Base-by-base conservation (phyloP, 2,797 vertebrate species). In the Acestrorhynchus altus region DNA sequence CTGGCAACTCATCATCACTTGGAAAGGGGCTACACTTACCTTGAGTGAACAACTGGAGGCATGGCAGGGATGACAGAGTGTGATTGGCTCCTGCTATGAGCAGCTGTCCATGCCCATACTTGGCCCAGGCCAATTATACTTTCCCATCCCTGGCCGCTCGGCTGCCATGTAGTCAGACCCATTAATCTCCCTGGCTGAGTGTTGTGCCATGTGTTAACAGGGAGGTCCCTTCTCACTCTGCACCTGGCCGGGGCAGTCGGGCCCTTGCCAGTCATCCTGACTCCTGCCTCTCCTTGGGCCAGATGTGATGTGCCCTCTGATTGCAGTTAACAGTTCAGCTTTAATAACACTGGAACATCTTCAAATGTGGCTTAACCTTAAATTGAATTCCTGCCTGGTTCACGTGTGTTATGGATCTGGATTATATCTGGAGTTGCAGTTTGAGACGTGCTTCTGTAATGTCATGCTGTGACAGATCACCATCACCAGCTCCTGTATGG, bases 161-260 rank as follows among this genome's bases (percentile, higher is more conserved):
- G 81, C 89, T 89, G 91, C 86, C 83, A 87, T 90, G 89, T 90
- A 93, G 92, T 93, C 92, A 92, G 88, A 90, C 90, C 88, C 92
- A 95, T 94, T 94, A 92, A 94, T 94, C 93, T 94, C 89, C 80
- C 89, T 89, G 90, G 88, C 90, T 91, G 91, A 92, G 89, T 88
- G 86, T 86, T 84, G 84, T 82, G 84, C 90, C 87, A 90, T 90
- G 90, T 92, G 90, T 92, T 93, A 91, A 91, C 89, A 88, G 92
- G 88, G 90, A 90, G 89, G 86, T 85, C 78, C 81, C 83, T 79
- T 80, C 83, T 82, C 84, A 85, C 76, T 74, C 90, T 85, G 84
- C 89, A 86, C 85, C 83, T 83, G 84, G 89, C 82, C 88, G 83
- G 86, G 85, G 81, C 89, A 88, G 90, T 90, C 89, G 88, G 90